Percentiles rank a stretch among this genome's conserved stretches.
Evolutionary conservation across 2,797 vertebrate species (phyloP).

Genomic region (Anguilla pacifica): DNA sequence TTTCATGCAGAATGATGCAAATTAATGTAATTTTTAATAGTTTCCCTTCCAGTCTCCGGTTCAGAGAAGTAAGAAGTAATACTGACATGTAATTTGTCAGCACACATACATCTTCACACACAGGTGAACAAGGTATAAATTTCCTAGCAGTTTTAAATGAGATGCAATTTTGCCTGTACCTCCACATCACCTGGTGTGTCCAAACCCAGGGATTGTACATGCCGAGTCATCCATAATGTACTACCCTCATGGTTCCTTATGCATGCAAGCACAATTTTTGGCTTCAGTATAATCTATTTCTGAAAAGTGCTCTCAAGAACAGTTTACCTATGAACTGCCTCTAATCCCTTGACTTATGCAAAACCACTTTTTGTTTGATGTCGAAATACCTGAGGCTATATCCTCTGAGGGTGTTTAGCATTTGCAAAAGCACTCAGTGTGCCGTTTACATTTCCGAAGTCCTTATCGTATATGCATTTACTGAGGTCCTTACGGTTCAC

Average conservation of each 20-base stretch:
- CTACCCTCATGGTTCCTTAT: constrained; percentile 17
- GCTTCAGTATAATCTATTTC: constrained; percentile 9
- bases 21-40: no score
- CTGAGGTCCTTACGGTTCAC: not conserved
- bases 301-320: constrained; percentile 9
- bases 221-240: constrained; percentile 20
- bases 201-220: constrained; percentile 10
- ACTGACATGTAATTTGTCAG: no score
- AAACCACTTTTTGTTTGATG: constrained; percentile 24
- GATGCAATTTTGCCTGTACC: constrained; percentile 8
- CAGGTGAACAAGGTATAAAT: not conserved
- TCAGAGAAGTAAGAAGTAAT: no score
- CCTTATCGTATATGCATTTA: not conserved
- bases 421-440: not conserved
- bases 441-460: not conserved
- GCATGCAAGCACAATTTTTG: constrained; percentile 18
- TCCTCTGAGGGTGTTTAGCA: not conserved
- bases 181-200: constrained; percentile 7
- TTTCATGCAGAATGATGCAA: no score
- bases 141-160: not conserved
- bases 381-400: constrained; percentile 14
- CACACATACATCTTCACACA: not conserved
- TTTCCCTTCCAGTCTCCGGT: no score
- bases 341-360: constrained; percentile 12
- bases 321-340: constrained; percentile 10